Evolutionary conservation across 2,888 invertebrate species (phyloP), one percentile per base, ranked within the genome.

Genomic region (Platycnemis pennipes): DNA sequence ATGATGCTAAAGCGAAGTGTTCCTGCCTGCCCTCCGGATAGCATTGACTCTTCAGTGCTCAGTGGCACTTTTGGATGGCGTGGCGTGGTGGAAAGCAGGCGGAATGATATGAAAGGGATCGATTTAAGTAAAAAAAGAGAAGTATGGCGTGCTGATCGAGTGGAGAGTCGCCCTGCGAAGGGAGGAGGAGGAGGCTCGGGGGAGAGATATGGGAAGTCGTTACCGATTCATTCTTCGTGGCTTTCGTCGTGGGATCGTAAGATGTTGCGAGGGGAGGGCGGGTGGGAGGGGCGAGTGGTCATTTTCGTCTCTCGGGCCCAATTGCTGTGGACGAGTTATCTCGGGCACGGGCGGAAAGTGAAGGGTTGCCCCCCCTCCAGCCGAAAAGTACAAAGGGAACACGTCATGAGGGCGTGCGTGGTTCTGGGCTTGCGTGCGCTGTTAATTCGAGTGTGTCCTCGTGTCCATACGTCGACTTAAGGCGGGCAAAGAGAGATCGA

Each of bases 181-280:
- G 11, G 53, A 11, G 19, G 42, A 16, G 42, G 13, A 42, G 42
- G 42, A 22, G 42, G 86, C 4, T 8, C 8, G 37, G 4, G 19
- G 19, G 44, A 86, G 86, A 19, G 22, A 44, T 22, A 8, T 8
- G 3, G 44, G 44, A 19, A 86, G 86, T 86, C 86, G 45, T 87
- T 87, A 45, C 87, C 45, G 46, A 87, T 87, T 87, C 46, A 87
- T 87, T 87, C 46, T 87, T 44, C 87, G 45, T 46, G n/a, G 8
- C 45, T 87, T 26, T 26, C n/a, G 13, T 26, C 87, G 45, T 8
- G 26, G n/a, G n/a, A n/a, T n/a, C n/a, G n/a, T n/a, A n/a, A 26
- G 45, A 87, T n/a, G 22, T 46, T 8, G 87, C 11, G 2, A 77
- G 31, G n/a, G 26, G 46, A 2, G 5, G 46, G n/a, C 3, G 46